These are phyloP conservation scores for Salvator merianae DNA, from an alignment of 2,113 vertebrate genomes.

Conservation along the genomic window DNA sequence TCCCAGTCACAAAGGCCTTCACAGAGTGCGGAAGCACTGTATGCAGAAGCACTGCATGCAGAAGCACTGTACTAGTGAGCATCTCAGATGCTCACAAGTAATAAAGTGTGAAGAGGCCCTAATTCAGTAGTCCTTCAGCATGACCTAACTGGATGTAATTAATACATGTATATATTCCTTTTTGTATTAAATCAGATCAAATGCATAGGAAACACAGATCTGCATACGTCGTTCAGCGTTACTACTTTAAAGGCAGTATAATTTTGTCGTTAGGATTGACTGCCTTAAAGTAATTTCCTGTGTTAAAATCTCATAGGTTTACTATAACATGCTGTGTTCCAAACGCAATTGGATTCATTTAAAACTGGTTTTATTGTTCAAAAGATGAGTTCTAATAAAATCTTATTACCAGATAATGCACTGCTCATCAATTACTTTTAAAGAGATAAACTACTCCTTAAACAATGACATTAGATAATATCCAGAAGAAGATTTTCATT, in stretches of 20 bases:
- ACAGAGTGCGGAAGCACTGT: too few relatives aligned
- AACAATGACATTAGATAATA: neutral
- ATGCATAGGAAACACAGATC: neutral
- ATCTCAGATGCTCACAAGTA: too few relatives aligned
- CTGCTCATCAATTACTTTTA: neutral
- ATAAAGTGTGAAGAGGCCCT: too few relatives aligned
- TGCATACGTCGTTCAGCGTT: neutral
- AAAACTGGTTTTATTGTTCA: neutral
- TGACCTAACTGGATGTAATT: too few relatives aligned
- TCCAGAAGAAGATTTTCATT: neutral
- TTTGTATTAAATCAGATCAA: neutral
- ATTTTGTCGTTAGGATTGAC: neutral
- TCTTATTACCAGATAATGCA: neutral
- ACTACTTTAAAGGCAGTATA: neutral
- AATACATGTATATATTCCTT: neutral
- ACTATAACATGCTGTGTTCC: neutral
- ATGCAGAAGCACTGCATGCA: too few relatives aligned
- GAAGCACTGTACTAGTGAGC: too few relatives aligned
- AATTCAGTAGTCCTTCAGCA: too few relatives aligned
- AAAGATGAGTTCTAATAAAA: constrained; percentile 4
- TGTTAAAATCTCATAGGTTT: neutral
- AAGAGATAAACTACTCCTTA: neutral
- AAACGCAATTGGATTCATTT: neutral
- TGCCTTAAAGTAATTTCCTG: neutral
- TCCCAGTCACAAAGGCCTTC: too few relatives aligned